phyloP scores from a whole-genome alignment of 2,888 invertebrate species.

The Acutogordius australiensis region DNA sequence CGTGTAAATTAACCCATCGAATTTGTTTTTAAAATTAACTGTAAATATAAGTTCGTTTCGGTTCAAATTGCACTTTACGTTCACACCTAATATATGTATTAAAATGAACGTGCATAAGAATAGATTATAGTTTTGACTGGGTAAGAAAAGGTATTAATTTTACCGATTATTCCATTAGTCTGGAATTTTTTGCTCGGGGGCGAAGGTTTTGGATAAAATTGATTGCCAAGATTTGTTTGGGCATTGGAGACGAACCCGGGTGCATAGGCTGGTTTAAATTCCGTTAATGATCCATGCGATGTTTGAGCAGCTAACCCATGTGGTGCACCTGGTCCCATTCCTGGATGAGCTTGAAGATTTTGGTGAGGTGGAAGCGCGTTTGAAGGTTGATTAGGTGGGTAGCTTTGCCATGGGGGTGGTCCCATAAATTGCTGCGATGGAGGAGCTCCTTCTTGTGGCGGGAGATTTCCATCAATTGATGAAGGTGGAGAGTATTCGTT shows the following conservation, averaged over 20 bases:
- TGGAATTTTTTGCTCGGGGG: neutral
- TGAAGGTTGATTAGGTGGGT: neutral
- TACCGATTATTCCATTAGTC: conserved; percentile 9
- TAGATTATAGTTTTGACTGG: too few species aligned
- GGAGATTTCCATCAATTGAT: too few species aligned
- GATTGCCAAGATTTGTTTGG: neutral
- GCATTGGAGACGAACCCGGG: neutral
- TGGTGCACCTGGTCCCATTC: too few species aligned
- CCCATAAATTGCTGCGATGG: neutral
- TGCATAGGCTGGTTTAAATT: neutral
- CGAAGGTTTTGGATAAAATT: conserved; percentile 7
- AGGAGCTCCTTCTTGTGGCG: neutral
- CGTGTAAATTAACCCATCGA: neutral
- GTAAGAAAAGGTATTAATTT: neutral
- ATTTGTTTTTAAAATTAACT: conserved; percentile 1
- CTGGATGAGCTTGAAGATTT: too few species aligned
- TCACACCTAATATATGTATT: neutral
- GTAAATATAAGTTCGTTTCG: conserved; percentile 3
- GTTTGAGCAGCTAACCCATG: conserved; percentile 4
- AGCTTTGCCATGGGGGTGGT: neutral
- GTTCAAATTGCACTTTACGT: neutral
- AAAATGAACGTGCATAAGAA: too few species aligned
- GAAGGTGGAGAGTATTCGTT: neutral
- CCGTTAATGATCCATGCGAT: neutral
- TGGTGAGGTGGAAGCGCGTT: neutral